Evolutionary conservation across 2,113 vertebrate genomes (phyloP).

Genomic region (Campylomormyrus tamandua): DNA sequence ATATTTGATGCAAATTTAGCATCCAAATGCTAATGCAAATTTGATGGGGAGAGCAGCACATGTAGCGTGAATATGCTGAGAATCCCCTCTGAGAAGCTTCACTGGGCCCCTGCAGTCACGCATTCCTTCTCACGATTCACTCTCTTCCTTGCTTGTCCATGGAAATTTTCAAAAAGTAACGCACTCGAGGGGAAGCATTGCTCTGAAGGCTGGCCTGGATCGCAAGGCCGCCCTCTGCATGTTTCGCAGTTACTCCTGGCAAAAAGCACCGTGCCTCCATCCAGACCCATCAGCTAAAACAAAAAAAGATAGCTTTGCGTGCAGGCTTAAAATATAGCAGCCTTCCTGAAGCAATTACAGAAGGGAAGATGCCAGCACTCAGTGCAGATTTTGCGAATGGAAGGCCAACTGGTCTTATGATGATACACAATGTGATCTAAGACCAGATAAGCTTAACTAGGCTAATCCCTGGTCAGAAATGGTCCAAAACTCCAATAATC

Average conservation of each 20-base stretch:
- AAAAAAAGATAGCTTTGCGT: constrained; percentile 8
- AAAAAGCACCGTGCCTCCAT: constrained; percentile 29
- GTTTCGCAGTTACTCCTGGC: constrained; percentile 23
- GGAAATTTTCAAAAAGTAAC: constrained; percentile 10
- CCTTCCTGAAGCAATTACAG: neutral
- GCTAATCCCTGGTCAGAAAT: constrained; percentile 54
- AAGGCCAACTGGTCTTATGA: constrained; percentile 32
- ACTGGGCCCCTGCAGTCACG: neutral
- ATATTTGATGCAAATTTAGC: neutral
- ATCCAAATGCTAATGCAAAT: neutral
- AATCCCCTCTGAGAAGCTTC: neutral
- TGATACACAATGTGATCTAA: constrained; percentile 41
- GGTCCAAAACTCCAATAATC: constrained; percentile 35
- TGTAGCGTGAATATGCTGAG: neutral
- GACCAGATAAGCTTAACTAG: constrained; percentile 42
- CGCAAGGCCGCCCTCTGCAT: constrained; percentile 15
- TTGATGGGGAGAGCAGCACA: neutral
- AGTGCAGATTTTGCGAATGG: neutral
- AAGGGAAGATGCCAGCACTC: neutral
- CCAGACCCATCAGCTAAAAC: constrained; percentile 22
- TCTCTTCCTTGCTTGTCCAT: constrained; percentile 17
- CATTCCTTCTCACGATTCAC: constrained; percentile 12
- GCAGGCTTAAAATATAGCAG: neutral
- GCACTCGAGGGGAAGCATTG: neutral
- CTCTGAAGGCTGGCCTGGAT: constrained; percentile 27